Evolutionary conservation across 2,888 invertebrate genomes (phyloP), one percentile per base, ranked within the genome.

Genomic region (Crocallis elinguaria): DNA sequence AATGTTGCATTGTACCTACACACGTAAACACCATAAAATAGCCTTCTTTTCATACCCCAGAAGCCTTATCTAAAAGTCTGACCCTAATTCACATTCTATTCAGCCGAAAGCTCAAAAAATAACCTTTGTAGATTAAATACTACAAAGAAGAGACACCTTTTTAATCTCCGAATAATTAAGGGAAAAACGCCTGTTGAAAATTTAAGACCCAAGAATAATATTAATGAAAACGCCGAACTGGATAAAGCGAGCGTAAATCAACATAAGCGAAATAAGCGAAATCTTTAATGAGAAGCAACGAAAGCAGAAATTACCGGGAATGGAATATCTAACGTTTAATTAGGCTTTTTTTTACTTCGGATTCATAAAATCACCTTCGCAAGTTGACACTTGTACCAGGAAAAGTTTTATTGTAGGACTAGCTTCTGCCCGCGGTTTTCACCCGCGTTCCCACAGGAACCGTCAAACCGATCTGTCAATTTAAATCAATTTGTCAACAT

Each of bases 281-380:
- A 58, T 58, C 70, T 66, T 75, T 79, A 79, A 79, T 77, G 76
- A 77, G 76, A 73, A 69, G 70, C 75, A 69, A 72, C 71, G 71
- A 61, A 67, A 61, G 73, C 69, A 36, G 64, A 75, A 78, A 74
- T 73, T 72, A 69, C 67, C 66, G 64, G 55, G 54, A 41, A 55
- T 55, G 57, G 69, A 73, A 71, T 73, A 71, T 49, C 69, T 60
- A 64, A 71, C 66, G 68, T 70, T 78, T 80, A 78, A 81, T 82
- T 82, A 75, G 60, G 59, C 21, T 49, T 73, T 76, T 73, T 76
- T 77, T 76, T 70, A 59, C 69, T 62, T 65, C 60, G 60, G 66
- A 67, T 71, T 79, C 73, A 71, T 77, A 74, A 75, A 73, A 73
- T 77, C 73, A 71, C 71, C 68, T 75, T 75, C 64, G 60, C 59